Percentiles rank a stretch among this genome's conserved stretches.
These are phyloP conservation scores for Gymnoscopelus braueri DNA, from an alignment of 2,797 vertebrate genomes.

Conservation along the genomic window DNA sequence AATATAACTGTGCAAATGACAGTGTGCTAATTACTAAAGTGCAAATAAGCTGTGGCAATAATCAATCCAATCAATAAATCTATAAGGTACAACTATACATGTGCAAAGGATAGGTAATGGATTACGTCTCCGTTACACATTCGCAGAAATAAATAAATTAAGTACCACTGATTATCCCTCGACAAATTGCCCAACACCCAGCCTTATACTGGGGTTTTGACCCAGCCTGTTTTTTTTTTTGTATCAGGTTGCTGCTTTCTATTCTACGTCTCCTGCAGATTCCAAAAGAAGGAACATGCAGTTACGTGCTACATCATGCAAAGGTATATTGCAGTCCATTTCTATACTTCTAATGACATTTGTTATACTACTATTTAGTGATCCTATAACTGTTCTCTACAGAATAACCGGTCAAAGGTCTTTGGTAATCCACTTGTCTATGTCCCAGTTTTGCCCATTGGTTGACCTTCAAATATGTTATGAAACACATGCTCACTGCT, in stretches of 20 bases:
- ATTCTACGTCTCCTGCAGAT: slow-evolving; percentile 1
- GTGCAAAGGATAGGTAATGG: too few species aligned
- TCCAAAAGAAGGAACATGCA: not conserved
- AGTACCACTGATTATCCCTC: too few species aligned
- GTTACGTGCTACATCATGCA: not conserved
- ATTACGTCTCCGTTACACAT: too few species aligned
- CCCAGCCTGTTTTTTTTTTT: not conserved
- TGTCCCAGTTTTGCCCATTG: slow-evolving; percentile 12
- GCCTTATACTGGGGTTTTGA: too few species aligned
- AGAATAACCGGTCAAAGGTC: not conserved
- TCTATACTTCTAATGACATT: not conserved
- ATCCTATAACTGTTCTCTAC: not conserved
- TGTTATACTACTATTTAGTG: slow-evolving; percentile 2
- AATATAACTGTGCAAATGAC: too few species aligned
- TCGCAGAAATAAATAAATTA: too few species aligned
- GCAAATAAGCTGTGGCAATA: too few species aligned
- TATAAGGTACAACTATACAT: too few species aligned
- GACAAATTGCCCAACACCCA: too few species aligned
- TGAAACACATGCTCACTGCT: slow-evolving; percentile 24
- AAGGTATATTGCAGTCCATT: not conserved
- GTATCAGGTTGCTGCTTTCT: not conserved
- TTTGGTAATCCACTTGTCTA: slow-evolving; percentile 25
- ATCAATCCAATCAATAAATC: too few species aligned
- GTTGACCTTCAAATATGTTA: slow-evolving; percentile 26
- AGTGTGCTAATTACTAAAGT: too few species aligned